A percentile compares a stretch with the other conserved stretches of the same genome.
Evolutionary conservation across 2,113 vertebrate species (phyloP).

Genomic region (Menura novaehollandiae): DNA sequence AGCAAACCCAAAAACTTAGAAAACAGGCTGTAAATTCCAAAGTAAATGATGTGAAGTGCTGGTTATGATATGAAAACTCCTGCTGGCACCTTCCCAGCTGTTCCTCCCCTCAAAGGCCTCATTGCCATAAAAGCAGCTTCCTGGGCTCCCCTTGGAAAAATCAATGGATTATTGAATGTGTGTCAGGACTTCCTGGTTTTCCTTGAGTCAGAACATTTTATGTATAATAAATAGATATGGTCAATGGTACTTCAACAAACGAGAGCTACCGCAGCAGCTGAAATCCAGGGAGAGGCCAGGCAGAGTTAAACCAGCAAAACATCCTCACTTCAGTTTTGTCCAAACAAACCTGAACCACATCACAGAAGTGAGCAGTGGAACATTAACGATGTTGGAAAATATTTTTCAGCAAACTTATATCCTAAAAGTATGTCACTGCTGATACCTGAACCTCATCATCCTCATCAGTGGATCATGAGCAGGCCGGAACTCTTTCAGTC

Average conservation of each 20-base stretch:
- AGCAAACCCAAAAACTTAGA: neutral
- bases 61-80: neutral
- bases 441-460: neutral
- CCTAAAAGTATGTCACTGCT: neutral
- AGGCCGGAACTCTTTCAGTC: neutral
- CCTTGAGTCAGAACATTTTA: neutral
- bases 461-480: neutral
- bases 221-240: neutral
- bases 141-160: neutral
- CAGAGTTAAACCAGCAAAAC: neutral
- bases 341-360: neutral
- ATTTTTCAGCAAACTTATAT: neutral
- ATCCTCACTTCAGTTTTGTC: neutral
- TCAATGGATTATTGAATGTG: neutral
- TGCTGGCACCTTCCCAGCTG: neutral
- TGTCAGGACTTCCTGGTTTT: neutral
- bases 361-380: neutral
- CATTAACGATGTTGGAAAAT: neutral
- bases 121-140: neutral
- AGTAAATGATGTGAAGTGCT: neutral
- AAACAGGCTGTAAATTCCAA: neutral
- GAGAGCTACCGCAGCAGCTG: neutral
- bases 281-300: neutral
- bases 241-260: neutral
- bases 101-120: neutral